Conservation (phyloP, 2,113 vertebrate species). For the Glaucomys volans region DNA sequence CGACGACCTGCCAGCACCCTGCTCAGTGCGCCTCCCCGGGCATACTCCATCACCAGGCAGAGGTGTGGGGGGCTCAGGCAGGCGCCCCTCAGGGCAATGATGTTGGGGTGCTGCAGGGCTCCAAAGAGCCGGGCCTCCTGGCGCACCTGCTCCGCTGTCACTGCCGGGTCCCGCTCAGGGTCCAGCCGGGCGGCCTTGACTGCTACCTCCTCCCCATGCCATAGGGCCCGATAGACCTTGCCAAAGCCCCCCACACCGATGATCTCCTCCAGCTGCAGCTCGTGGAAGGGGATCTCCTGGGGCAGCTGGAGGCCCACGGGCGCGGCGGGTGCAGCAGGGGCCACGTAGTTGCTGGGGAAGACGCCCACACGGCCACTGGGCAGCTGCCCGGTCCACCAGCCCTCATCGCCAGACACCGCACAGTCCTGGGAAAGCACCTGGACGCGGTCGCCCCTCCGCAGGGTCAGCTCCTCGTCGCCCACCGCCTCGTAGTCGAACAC, state of each 20-base stretch:
- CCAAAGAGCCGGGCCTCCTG: slow-evolving; percentile 95
- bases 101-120: slow-evolving; percentile 94
- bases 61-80: slow-evolving; percentile 93
- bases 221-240: slow-evolving; percentile 94
- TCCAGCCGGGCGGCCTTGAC: slow-evolving; percentile 94
- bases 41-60: slow-evolving; percentile 96
- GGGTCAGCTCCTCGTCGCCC: slow-evolving; percentile 93
- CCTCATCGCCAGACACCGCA: slow-evolving; percentile 94
- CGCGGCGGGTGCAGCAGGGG: slow-evolving; percentile 66
- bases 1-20: slow-evolving; percentile 93
- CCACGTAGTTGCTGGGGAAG: slow-evolving; percentile 95
- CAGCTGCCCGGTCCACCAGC: slow-evolving; percentile 96
- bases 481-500: slow-evolving; percentile 96
- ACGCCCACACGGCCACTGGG: slow-evolving; percentile 94
- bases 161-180: slow-evolving; percentile 92
- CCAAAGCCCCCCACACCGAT: slow-evolving; percentile 95
- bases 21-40: slow-evolving; percentile 93
- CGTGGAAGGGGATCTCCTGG: slow-evolving; percentile 92
- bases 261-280: slow-evolving; percentile 92
- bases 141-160: slow-evolving; percentile 91
- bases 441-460: slow-evolving; percentile 92
- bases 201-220: slow-evolving; percentile 91
- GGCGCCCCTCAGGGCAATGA: slow-evolving; percentile 92
- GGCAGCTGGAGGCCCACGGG: slow-evolving; percentile 81
- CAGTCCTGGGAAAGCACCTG: slow-evolving; percentile 95